Evolutionary conservation across 2,797 vertebrate species (phyloP), one percentile per base, ranked within the genome.

Genomic region (Oceanodroma leucorhoa): DNA sequence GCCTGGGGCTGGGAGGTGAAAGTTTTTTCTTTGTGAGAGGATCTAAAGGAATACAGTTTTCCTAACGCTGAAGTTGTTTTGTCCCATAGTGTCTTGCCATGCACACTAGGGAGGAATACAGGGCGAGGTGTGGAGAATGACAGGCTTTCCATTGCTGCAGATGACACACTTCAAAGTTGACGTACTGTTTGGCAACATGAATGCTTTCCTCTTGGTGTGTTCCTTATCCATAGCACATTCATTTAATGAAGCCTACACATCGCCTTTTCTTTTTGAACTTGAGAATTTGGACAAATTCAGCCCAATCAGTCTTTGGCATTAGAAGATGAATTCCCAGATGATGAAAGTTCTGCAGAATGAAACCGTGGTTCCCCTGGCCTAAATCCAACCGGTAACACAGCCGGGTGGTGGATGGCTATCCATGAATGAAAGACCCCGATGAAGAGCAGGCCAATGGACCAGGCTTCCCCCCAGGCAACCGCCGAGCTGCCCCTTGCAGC

Each of bases 251-350:
- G 27, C 50, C 54, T 29, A 2, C 5, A 0, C 0, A 0, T 11
- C 7, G 0, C 24, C 11, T 46, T 41, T 23, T 70, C 19, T 9
- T 30, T 14, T 19, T 26, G 48, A 34, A 9, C 72, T 9, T 6
- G n/a, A 3, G 2, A 3, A 48, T 10, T 43, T 12, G 36, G 50
- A 21, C 32, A 30, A 54, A 41, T 8, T 66, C 79, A 57, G 26
- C 55, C 38, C 4, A 0, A 32, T 46, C 77, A 27, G 1, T n/a
- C 69, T 26, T 18, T 14, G 20, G 10, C 5, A 0, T 2, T 20
- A 34, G 73, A 55, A 51, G 14, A 16, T 21, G 32, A 46, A 40
- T 45, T 86, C 51, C 34, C 51, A 30, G 64, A 2, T 14, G 19
- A 30, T 14, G 0, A 9, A 38, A 50, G 43, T 27, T 67, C 40